These are phyloP conservation scores for Aphelinus atriplicis DNA, from an alignment of 1,140 invertebrate genomes.

Conservation along the genomic window DNA sequence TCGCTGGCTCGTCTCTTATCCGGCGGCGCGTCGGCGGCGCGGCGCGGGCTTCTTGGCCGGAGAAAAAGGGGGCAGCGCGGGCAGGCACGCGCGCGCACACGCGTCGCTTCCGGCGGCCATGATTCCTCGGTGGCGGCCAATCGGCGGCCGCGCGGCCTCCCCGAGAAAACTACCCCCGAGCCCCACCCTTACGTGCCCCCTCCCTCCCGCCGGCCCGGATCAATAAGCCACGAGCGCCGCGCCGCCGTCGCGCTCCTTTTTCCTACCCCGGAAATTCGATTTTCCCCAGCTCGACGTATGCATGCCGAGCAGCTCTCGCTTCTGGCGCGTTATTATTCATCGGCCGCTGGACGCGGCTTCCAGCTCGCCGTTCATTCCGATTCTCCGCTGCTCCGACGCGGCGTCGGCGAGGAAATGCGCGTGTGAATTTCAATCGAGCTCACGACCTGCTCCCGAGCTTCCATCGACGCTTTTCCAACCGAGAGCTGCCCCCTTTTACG, in stretches of 20 bases:
- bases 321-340: slow-evolving; percentile 32
- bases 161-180: slow-evolving; percentile 48
- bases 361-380: no score
- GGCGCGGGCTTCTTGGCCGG: slow-evolving; percentile 38
- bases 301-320: neutral
- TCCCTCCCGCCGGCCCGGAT: slow-evolving; percentile 33
- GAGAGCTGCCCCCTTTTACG: slow-evolving; percentile 9
- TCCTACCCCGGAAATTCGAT: slow-evolving; percentile 36
- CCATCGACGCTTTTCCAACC: no score
- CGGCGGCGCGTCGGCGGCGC: no score
- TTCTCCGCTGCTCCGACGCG: slow-evolving; percentile 17
- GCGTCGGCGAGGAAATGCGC: neutral
- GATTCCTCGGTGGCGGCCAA: slow-evolving; percentile 56
- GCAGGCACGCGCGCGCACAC: neutral
- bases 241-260: neutral
- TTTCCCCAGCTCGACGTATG: slow-evolving; percentile 14
- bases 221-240: slow-evolving; percentile 41
- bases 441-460: no score
- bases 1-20: slow-evolving; percentile 44
- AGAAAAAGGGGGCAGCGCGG: slow-evolving; percentile 47
- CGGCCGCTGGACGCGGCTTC: neutral
- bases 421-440: slow-evolving; percentile 27
- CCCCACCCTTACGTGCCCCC: slow-evolving; percentile 30
- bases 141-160: slow-evolving; percentile 41
- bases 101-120: slow-evolving; percentile 58